A percentile compares a stretch with the other conserved stretches of the same genome.
phyloP scores from a whole-genome alignment of 2,797 vertebrate genomes.

The Halcyon smyrnensis region DNA sequence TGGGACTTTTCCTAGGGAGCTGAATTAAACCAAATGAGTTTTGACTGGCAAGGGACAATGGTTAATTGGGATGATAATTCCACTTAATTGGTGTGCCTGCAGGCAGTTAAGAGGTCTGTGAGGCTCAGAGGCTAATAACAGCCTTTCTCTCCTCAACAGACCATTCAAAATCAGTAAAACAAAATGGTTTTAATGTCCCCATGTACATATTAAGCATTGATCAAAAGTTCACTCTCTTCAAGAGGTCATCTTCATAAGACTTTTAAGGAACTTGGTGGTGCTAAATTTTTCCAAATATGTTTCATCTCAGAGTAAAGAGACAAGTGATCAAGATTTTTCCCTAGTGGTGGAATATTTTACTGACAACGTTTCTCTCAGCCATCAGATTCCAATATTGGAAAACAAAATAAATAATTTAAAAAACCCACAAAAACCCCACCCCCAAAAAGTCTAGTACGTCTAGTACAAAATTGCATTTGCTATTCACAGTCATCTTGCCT shows the following conservation, averaged over 20 bases:
- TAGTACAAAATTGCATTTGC: not conserved
- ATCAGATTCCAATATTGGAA: not conserved
- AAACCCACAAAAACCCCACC: no score
- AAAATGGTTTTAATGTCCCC: not conserved
- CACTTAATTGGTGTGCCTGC: constrained; percentile 67
- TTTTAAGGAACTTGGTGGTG: not conserved
- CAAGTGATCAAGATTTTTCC: not conserved
- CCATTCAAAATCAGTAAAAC: not conserved
- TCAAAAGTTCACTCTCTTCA: not conserved
- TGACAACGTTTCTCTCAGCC: not conserved
- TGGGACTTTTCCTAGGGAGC: constrained; percentile 57
- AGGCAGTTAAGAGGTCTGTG: constrained; percentile 56
- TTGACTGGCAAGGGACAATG: constrained; percentile 71
- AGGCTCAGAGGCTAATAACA: constrained; percentile 8
- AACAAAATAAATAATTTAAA: not conserved
- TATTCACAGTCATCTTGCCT: not conserved
- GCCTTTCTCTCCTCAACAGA: constrained; percentile 19
- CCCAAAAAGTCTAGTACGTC: not conserved
- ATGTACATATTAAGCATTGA: not conserved
- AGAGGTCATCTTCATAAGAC: not conserved
- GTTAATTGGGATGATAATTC: constrained; percentile 75
- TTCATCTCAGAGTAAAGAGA: not conserved
- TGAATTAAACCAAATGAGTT: constrained; percentile 73
- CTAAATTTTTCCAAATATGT: not conserved
- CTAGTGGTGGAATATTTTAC: not conserved